Percentiles rank a stretch among this genome's conserved stretches.
These are phyloP conservation scores for Lasioglossum villosulum DNA, from an alignment of 2,888 invertebrate genomes.

Conservation along the genomic window DNA sequence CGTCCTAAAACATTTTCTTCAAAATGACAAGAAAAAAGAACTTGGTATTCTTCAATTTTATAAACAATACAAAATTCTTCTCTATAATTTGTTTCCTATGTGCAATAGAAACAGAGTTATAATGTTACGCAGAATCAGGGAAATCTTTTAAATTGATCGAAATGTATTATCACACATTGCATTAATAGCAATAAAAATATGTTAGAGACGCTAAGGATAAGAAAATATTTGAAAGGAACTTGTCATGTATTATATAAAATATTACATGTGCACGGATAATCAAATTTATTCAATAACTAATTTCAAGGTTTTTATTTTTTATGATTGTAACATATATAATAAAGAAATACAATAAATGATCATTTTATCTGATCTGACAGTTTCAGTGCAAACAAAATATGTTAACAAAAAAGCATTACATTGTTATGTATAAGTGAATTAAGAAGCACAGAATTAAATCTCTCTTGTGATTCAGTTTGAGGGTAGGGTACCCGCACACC, in stretches of 20 bases:
- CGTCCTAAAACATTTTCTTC: background rate
- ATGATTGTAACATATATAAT: background rate
- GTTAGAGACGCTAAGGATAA: background rate
- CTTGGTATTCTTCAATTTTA: too few species aligned
- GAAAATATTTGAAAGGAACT: background rate
- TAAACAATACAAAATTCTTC: too few species aligned
- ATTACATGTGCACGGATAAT: background rate
- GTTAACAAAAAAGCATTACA: background rate
- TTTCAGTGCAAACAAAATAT: background rate
- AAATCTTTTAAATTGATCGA: too few species aligned
- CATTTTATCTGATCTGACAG: background rate
- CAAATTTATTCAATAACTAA: background rate
- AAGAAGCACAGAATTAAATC: background rate
- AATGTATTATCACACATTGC: too few species aligned
- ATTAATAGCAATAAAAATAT: background rate
- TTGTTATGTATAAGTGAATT: background rate
- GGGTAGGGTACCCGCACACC: background rate
- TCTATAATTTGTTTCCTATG: background rate
- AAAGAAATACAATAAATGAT: background rate
- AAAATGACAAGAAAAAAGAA: background rate
- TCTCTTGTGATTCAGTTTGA: background rate
- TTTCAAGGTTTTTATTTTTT: background rate
- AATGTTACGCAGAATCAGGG: too few species aligned
- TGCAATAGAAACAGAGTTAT: background rate
- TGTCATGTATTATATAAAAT: background rate